Evolutionary conservation across 2,888 invertebrate species (phyloP).

Genomic region (Campaea margaritaria): DNA sequence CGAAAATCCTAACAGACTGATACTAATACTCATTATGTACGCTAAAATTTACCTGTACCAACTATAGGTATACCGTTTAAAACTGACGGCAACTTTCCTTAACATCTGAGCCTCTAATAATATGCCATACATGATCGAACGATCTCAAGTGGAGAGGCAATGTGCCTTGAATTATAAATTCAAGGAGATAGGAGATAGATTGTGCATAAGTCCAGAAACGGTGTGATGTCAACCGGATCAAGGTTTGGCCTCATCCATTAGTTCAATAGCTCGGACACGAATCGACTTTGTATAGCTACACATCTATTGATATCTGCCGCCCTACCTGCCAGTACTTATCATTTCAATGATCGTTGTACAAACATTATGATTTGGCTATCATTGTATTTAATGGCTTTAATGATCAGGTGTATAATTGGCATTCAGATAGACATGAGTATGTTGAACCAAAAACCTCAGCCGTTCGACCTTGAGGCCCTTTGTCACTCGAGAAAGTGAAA

Average conservation of each 20-base stretch:
- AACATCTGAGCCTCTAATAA: not conserved
- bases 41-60: too few species aligned
- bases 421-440: slow-evolving; percentile 35
- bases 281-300: slow-evolving; percentile 45
- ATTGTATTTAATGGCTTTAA: slow-evolving; percentile 15
- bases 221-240: slow-evolving; percentile 71
- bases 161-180: slow-evolving; percentile 39
- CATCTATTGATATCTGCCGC: slow-evolving; percentile 33
- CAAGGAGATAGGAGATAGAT: slow-evolving; percentile 44
- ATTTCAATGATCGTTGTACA: slow-evolving; percentile 18
- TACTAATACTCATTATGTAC: too few species aligned
- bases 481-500: slow-evolving; percentile 75
- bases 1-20: too few species aligned
- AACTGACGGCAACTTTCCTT: not conserved
- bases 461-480: slow-evolving; percentile 71
- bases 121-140: not conserved
- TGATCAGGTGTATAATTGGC: slow-evolving; percentile 31
- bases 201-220: slow-evolving; percentile 57
- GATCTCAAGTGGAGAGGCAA: slow-evolving; percentile 5
- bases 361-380: slow-evolving; percentile 14
- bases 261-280: slow-evolving; percentile 60
- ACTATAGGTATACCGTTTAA: not conserved
- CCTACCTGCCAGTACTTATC: slow-evolving; percentile 8
- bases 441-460: slow-evolving; percentile 51
- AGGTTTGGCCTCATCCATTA: slow-evolving; percentile 74